These are phyloP conservation scores for Ceuthmochares aereus DNA, from an alignment of 2,113 vertebrate species.

Conservation along the genomic window DNA sequence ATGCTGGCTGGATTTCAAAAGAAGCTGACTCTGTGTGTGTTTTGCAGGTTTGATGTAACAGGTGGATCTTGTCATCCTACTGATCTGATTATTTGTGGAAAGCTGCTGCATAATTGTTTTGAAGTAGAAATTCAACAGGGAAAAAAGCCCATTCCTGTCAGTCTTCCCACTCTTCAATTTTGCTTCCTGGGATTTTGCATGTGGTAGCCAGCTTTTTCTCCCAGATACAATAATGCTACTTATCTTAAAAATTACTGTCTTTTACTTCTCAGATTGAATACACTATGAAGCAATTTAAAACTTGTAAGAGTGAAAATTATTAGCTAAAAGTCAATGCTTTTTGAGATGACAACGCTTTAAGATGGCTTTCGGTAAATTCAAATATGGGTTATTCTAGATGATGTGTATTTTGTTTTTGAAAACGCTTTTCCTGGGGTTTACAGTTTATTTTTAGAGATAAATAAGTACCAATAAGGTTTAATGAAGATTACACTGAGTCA, in stretches of 20 bases:
- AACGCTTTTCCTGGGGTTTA: not conserved
- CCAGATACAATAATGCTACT: not conserved
- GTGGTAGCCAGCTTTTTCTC: not conserved
- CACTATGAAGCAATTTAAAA: not conserved
- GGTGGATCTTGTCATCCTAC: not conserved
- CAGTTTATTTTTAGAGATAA: constrained; percentile 25
- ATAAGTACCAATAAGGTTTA: not conserved
- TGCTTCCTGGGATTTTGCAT: not conserved
- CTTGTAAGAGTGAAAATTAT: not conserved
- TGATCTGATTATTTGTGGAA: not conserved
- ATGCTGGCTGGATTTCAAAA: not conserved
- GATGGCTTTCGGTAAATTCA: not conserved
- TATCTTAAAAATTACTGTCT: not conserved
- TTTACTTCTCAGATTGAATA: not conserved
- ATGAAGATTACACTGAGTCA: not conserved
- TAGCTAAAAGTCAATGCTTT: not conserved
- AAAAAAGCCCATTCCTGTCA: not conserved
- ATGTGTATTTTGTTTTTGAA: not conserved
- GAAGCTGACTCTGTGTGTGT: not conserved
- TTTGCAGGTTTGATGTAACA: not conserved
- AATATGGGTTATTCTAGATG: not conserved
- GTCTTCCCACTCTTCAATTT: not conserved
- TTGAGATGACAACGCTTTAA: not conserved
- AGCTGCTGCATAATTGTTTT: not conserved
- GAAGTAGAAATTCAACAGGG: not conserved